Evolutionary conservation across 1,140 invertebrate species (phyloP).

Genomic region (Halesus radiatus): DNA sequence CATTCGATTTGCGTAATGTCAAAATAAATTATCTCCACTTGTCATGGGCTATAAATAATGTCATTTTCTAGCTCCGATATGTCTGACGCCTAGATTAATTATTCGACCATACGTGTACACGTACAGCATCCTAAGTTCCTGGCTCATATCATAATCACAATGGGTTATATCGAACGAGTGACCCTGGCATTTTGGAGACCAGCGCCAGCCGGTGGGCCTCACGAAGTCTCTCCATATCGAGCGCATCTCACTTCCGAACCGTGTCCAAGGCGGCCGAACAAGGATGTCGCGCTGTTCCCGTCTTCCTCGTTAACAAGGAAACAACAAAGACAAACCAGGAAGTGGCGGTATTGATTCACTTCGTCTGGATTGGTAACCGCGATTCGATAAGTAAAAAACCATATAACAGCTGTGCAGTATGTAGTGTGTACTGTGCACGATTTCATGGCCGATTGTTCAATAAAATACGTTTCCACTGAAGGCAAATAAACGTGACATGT

Average conservation of each 20-base stretch:
- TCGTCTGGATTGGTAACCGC: conserved; percentile 6
- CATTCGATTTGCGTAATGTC: too few species aligned
- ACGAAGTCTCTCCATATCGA: conserved; percentile 25
- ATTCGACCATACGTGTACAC: too few species aligned
- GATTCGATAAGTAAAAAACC: conserved; percentile 19
- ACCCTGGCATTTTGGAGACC: background rate
- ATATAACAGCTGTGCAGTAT: background rate
- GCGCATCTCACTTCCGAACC: background rate
- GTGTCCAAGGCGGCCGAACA: background rate
- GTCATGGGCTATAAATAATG: too few species aligned
- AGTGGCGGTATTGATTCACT: background rate
- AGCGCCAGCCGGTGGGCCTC: background rate
- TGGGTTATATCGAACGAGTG: background rate
- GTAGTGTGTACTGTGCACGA: background rate
- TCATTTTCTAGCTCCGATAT: too few species aligned
- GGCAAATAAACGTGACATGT: conserved; percentile 32
- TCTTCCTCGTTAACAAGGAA: conserved; percentile 17
- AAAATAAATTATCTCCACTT: too few species aligned
- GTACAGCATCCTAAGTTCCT: too few species aligned
- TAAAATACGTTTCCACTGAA: background rate
- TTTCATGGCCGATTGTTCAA: conserved; percentile 9
- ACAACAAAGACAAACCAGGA: conserved; percentile 26
- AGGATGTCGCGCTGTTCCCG: background rate
- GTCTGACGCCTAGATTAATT: too few species aligned
- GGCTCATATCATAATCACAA: too few species aligned